A percentile compares a stretch with the other conserved stretches of the same genome.
Evolutionary conservation across 2,888 invertebrate genomes (phyloP).

Genomic region (Noctua fimbriata): DNA sequence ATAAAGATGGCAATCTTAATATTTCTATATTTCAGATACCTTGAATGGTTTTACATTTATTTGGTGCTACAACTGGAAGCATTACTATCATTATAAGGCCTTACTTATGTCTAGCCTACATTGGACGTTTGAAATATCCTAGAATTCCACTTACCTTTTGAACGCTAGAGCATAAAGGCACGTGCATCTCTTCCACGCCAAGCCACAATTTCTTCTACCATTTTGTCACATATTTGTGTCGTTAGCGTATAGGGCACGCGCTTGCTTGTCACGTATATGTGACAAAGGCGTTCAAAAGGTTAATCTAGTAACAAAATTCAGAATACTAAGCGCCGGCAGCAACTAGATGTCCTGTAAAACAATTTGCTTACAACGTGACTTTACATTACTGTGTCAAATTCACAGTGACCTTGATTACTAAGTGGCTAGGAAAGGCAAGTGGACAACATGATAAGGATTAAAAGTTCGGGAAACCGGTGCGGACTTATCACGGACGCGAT

Average conservation of each 20-base stretch:
- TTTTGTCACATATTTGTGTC: too few species aligned
- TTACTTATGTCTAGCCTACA: background rate
- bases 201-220: too few species aligned
- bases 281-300: too few species aligned
- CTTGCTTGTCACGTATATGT: too few species aligned
- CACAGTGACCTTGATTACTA: too few species aligned
- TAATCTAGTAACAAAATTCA: constrained; percentile 5
- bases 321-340: background rate
- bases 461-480: background rate
- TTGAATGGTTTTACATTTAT: background rate
- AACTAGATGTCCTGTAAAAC: background rate
- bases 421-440: background rate
- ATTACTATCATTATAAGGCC: background rate
- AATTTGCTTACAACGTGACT: too few species aligned
- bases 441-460: background rate
- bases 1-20: background rate
- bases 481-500: background rate
- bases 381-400: too few species aligned
- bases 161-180: too few species aligned
- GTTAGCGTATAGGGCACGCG: too few species aligned
- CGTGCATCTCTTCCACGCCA: too few species aligned
- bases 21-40: background rate
- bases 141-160: background rate
- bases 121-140: background rate
- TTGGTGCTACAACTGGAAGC: background rate